Evolutionary conservation across 2,113 vertebrate species (phyloP).

Genomic region (Mormoops blainvillei): DNA sequence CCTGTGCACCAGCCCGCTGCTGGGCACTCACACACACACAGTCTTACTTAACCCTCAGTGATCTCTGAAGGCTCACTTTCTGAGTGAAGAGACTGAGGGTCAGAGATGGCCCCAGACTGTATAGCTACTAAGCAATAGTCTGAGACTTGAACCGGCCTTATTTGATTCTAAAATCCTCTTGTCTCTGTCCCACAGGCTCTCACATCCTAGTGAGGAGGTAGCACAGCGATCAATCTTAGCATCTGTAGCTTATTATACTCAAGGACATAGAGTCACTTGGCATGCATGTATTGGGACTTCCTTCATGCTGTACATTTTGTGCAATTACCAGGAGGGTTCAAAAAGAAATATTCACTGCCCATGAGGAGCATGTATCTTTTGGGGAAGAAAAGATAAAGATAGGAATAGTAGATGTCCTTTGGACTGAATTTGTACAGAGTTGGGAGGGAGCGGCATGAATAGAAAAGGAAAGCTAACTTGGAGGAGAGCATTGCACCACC

Average conservation of each 20-base stretch:
- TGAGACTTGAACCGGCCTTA: neutral
- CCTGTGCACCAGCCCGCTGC: neutral
- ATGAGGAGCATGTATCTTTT: neutral
- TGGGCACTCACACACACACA: neutral
- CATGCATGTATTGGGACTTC: neutral
- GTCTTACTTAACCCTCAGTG: neutral
- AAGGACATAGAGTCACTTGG: neutral
- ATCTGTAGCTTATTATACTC: neutral
- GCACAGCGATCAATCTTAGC: neutral
- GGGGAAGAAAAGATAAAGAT: neutral
- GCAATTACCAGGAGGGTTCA: neutral
- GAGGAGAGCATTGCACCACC: neutral
- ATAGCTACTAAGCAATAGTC: neutral
- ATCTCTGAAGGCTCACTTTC: neutral
- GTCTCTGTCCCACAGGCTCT: neutral
- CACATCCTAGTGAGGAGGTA: neutral
- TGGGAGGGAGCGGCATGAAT: neutral
- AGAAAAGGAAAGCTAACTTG: neutral
- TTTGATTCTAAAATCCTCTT: neutral
- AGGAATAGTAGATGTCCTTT: neutral
- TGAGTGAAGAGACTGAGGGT: neutral
- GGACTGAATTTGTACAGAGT: neutral
- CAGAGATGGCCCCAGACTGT: neutral
- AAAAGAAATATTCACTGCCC: neutral
- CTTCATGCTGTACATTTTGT: neutral